Percentiles rank a stretch among this genome's conserved stretches.
phyloP scores from a whole-genome alignment of 1,140 invertebrate species.

The Sitophilus oryzae region DNA sequence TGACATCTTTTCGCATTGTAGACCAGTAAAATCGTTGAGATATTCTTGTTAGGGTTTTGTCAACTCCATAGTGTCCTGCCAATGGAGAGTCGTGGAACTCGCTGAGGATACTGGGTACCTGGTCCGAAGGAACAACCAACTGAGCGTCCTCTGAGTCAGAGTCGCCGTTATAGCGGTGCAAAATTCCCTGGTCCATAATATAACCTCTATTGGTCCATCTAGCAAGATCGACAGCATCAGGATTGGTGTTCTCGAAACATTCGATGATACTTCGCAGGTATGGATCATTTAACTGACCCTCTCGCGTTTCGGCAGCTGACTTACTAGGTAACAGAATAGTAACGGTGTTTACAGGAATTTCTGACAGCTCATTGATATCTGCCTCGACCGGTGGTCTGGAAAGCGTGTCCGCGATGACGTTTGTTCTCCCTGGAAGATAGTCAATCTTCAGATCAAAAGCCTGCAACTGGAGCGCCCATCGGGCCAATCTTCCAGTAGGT shows the following conservation, averaged over 20 bases:
- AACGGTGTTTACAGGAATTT: conserved; percentile 26
- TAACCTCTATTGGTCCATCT: not conserved
- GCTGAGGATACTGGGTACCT: conserved; percentile 15
- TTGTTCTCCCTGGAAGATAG: conserved; percentile 34
- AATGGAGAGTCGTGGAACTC: conserved; percentile 34
- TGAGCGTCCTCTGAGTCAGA: not conserved
- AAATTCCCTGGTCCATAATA: not conserved
- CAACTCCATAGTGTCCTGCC: conserved; percentile 35
- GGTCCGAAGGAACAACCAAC: not conserved
- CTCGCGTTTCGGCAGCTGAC: conserved; percentile 24
- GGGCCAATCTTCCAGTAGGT: conserved; percentile 35
- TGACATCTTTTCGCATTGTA: conserved; percentile 16
- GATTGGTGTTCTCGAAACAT: conserved; percentile 10
- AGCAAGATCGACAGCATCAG: not conserved
- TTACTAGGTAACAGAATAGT: conserved; percentile 29
- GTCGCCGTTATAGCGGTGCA: not conserved
- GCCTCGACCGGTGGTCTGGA: conserved; percentile 18
- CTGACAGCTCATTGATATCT: no score
- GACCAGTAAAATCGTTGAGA: conserved; percentile 30
- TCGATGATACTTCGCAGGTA: conserved; percentile 31
- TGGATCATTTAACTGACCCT: conserved; percentile 30
- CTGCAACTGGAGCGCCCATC: conserved; percentile 38
- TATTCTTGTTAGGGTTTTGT: conserved; percentile 30
- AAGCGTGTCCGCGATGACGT: conserved; percentile 36
- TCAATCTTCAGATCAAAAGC: conserved; percentile 28